These are phyloP conservation scores for Papilio polytes DNA, from an alignment of 1,140 invertebrate genomes.

Conservation along the genomic window DNA sequence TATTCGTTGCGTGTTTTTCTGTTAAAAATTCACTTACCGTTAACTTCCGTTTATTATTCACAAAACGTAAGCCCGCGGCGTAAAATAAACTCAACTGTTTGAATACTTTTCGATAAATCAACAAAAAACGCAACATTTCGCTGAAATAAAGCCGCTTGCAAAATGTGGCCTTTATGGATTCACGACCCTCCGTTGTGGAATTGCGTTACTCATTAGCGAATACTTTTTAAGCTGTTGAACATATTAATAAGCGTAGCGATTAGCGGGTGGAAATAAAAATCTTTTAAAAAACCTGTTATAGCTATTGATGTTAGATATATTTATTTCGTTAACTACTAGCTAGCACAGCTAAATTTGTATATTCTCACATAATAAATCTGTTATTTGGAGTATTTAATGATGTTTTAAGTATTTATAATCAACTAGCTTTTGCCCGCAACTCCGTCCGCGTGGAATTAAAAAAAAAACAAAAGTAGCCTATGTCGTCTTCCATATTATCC, in stretches of 20 bases:
- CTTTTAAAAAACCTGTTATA: too few relatives aligned
- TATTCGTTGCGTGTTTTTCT: background rate
- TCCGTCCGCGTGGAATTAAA: too few relatives aligned
- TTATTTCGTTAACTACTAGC: too few relatives aligned
- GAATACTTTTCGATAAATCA: constrained; percentile 11
- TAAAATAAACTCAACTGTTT: background rate
- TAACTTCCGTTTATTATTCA: background rate
- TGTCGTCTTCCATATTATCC: too few relatives aligned
- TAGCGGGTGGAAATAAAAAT: background rate
- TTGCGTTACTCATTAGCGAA: constrained; percentile 20
- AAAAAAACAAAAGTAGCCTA: too few relatives aligned
- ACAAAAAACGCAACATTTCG: background rate
- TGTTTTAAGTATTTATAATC: too few relatives aligned
- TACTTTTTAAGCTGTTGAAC: background rate
- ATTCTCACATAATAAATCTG: too few relatives aligned
- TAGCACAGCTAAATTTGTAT: too few relatives aligned
- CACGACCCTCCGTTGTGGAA: background rate
- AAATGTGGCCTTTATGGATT: constrained; percentile 1
- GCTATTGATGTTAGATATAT: too few relatives aligned
- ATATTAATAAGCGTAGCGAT: background rate
- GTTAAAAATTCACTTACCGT: background rate
- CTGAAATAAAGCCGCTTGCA: background rate
- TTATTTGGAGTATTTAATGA: too few relatives aligned
- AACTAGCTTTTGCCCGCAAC: too few relatives aligned
- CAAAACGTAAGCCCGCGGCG: background rate